Percentiles rank a stretch among this genome's conserved stretches.
Conservation (phyloP, 2,888 invertebrate genomes). For the Nemapogon koenigi region DNA sequence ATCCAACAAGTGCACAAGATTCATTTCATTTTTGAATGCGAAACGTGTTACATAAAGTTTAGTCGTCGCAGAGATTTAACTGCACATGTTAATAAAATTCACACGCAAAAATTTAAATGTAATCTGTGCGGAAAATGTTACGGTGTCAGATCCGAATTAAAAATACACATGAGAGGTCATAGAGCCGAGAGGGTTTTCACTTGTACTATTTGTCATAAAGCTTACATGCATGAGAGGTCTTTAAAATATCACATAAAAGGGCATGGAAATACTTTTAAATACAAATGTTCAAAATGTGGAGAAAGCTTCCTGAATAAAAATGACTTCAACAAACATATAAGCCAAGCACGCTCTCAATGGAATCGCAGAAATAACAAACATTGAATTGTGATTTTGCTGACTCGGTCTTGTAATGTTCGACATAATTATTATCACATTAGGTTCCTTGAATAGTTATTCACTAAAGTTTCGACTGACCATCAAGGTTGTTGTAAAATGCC, state of each 20-base stretch:
- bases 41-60: slow-evolving; percentile 27
- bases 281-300: neutral
- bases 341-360: neutral
- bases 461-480: no score
- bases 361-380: no score
- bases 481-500: no score
- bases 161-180: slow-evolving; percentile 43
- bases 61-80: slow-evolving; percentile 28
- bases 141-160: slow-evolving; percentile 42
- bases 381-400: no score
- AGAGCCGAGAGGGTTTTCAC: slow-evolving; percentile 41
- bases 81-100: slow-evolving; percentile 31
- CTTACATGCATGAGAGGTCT: slow-evolving; percentile 43
- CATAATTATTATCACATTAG: no score
- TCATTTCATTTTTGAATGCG: slow-evolving; percentile 25
- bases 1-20: slow-evolving; percentile 31
- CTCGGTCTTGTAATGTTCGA: no score
- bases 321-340: neutral
- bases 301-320: neutral
- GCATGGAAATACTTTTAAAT: slow-evolving; percentile 21
- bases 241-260: slow-evolving; percentile 44
- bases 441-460: slow-evolving; percentile 11
- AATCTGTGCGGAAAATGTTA: slow-evolving; percentile 48
- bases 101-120: slow-evolving; percentile 48
- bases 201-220: slow-evolving; percentile 43